phyloP scores from a whole-genome alignment of 2,888 invertebrate species.

The Amphipyra tragopoginis region DNA sequence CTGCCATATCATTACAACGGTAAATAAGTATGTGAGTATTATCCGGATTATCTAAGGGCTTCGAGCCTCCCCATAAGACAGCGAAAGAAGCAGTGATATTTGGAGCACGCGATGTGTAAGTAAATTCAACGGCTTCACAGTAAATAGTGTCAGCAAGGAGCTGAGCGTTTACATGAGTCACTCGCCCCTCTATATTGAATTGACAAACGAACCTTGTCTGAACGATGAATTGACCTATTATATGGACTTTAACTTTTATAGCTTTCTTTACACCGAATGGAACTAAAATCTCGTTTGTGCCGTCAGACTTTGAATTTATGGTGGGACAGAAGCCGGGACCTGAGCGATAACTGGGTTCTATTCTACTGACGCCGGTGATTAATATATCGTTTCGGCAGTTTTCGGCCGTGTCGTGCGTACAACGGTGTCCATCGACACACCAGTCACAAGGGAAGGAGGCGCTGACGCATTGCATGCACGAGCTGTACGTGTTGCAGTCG shows the following conservation, averaged over 20 bases:
- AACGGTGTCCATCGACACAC: constrained; percentile 99
- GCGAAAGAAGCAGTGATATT: constrained; percentile 98
- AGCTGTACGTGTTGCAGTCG: constrained; percentile 98
- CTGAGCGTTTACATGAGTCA: constrained; percentile 97
- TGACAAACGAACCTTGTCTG: constrained; percentile 98
- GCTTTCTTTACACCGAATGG: constrained; percentile 97
- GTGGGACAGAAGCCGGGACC: constrained; percentile 98
- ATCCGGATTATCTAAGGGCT: constrained; percentile 98
- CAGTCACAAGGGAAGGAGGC: constrained; percentile 99
- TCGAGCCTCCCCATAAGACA: constrained; percentile 98
- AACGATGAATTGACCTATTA: constrained; percentile 98
- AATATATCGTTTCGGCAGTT: constrained; percentile 98
- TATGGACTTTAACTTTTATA: constrained; percentile 97
- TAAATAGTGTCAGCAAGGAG: constrained; percentile 97
- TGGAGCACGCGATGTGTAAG: constrained; percentile 96
- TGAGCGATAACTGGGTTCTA: constrained; percentile 97
- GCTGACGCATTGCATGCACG: constrained; percentile 98
- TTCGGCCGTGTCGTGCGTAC: constrained; percentile 98
- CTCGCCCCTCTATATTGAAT: constrained; percentile 98
- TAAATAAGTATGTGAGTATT: constrained; percentile 98
- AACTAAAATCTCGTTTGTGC: constrained; percentile 96
- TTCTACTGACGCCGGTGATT: constrained; percentile 97
- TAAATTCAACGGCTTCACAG: constrained; percentile 97
- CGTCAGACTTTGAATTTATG: constrained; percentile 96
- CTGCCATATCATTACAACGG: constrained; percentile 98